Evolutionary conservation across 2,888 invertebrate species (phyloP).

Genomic region (Crematogaster levior): DNA sequence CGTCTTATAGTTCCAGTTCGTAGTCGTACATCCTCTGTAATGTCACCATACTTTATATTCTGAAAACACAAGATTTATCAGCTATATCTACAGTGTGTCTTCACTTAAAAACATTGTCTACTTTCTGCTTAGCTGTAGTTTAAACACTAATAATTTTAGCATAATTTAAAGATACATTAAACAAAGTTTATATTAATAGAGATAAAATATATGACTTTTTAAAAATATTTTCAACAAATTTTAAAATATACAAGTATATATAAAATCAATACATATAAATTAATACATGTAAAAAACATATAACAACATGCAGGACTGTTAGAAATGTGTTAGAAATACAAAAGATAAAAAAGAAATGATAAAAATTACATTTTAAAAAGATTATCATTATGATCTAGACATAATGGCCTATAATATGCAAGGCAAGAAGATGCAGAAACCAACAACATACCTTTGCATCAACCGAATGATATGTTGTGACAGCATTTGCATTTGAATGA

Average conservation of each 20-base stretch:
- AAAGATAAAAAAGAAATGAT: neutral
- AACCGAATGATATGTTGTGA: slow-evolving; percentile 83
- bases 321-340: no score
- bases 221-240: neutral
- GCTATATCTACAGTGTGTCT: slow-evolving; percentile 9
- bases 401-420: neutral
- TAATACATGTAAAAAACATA: neutral
- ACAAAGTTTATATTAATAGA: neutral
- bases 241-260: neutral
- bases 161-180: neutral
- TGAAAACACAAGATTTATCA: slow-evolving; percentile 12
- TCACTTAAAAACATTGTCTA: neutral
- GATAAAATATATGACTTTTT: neutral
- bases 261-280: neutral
- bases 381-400: neutral
- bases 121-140: neutral
- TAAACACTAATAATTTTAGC: neutral
- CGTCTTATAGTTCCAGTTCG: slow-evolving; percentile 77
- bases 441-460: slow-evolving; percentile 82
- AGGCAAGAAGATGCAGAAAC: slow-evolving; percentile 37
- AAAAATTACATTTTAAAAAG: slow-evolving; percentile 6
- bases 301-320: neutral
- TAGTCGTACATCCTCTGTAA: slow-evolving; percentile 80
- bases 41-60: slow-evolving; percentile 67
- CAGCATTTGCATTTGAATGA: slow-evolving; percentile 79